Base-by-base conservation (phyloP, 2,888 invertebrate genomes). In the Luffia ferchaultella region DNA sequence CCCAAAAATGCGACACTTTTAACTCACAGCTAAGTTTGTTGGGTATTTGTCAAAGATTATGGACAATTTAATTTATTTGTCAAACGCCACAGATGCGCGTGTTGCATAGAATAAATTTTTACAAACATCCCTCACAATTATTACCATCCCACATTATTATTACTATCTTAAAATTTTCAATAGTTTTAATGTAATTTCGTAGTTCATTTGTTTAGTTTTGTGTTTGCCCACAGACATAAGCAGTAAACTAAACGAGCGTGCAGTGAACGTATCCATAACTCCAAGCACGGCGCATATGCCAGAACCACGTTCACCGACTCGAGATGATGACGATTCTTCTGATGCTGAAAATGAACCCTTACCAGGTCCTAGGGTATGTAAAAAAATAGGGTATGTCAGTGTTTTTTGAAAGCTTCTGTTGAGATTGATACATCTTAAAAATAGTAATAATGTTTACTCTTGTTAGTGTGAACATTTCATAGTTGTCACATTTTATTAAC, bases 361-460 rank as follows among this genome's bases (percentile, higher is more conserved):
- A 79, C 86, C 89, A 1, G 90, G 90, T 48, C 85, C 93, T 58
- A 87, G 90, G 54, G 91, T 92, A 53, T 89, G 92, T 64, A 30
- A 5, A 5, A 9, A 40, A 40, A 40, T 12, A 40, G 12, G 7
- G 12, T 9, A 9, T 9, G 12, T 40, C 9, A 9, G 7, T 40
- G 7, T 40, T 40, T 40, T 40, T 9, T 40, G 7, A 40, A 9
- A 9, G 12, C 12, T 40, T 40, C 7, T 40, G 7, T 40, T 40
- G 9, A 40, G 7, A 40, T 40, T 40, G 12, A 40, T 40, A 40
- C 7, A 12, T 40, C 12, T 40, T 9, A 40, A 40, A 40, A 9
- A 40, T 40, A 40, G 7, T 9, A 40, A 7, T 40, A 9, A 40
- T 40, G 7, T 40, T 40, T 40, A 12, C 12, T n/a, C 41, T n/a